Base-by-base conservation (phyloP, 2,113 vertebrate genomes). In the Corythornis vintsioides region DNA sequence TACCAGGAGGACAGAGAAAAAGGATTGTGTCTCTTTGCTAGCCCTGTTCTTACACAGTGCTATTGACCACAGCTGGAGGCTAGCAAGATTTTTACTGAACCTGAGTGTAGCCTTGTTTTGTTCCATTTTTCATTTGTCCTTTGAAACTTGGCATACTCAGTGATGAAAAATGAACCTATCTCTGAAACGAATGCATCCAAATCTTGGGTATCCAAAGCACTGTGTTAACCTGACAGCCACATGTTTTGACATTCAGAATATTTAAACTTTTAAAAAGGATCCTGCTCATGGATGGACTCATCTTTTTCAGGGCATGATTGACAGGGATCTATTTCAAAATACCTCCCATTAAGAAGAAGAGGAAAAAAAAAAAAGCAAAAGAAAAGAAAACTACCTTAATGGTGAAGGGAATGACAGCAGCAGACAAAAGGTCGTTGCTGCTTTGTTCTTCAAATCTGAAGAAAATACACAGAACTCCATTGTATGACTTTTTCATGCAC, bases 401-500 rank as follows among this genome's bases (percentile, higher is more conserved):
- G 78, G 82, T 71, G 64, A 93, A 72, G 84, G 78, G 92, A 92
- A 82, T 94, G 92, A 93, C 88, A 96, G 93, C 93, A 86, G 78
- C 72, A 89, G 95, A 92, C 82, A 94, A 96, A 96, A 94, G 92
- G 48, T 67, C 40, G 1, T 89, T 77, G 59, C 84, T 61, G 76
- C 91, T 96, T 96, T 95, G 89, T 92, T 94, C 92, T 89, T 86
- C 84, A 89, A 72, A 94, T 93, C 96, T 94, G 94, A 96, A 85
- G 89, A 94, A 95, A 96, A 96, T 93, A 87, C 89, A 93, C 77
- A 94, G 92, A 80, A 92, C 89, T 92, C 95, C 71, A 96, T 93
- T 96, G 94, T 96, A 73, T 79, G 72, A 90, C 92, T 89, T 95
- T 94, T 95, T 84, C 81, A 81, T 57, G 84, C 95, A 85, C 86